Evolutionary conservation across 2,797 vertebrate genomes (phyloP).

Genomic region (Coccyzus lansbergi): DNA sequence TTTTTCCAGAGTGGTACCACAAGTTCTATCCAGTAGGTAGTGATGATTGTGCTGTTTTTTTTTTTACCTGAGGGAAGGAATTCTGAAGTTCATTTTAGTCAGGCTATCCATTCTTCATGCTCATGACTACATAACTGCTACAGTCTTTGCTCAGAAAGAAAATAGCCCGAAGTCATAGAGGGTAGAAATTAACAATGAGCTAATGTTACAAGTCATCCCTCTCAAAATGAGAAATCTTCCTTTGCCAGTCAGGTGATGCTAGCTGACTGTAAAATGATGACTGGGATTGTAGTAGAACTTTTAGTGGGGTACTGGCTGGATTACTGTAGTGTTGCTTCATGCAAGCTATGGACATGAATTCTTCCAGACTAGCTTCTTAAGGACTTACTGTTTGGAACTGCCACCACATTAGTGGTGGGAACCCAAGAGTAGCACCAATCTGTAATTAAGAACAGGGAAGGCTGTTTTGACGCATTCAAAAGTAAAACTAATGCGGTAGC

Average conservation of each 20-base stretch:
- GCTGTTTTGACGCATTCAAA: not conserved
- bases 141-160: not conserved
- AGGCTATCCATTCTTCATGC: not conserved
- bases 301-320: not conserved
- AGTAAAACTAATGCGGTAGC: not conserved
- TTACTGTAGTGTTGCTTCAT: not conserved
- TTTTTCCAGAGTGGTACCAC: not conserved
- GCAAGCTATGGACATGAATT: not conserved
- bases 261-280: not conserved
- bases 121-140: not conserved
- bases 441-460: not conserved
- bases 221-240: not conserved
- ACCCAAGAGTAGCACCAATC: not conserved
- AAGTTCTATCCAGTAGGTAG: not conserved
- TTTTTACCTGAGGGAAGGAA: constrained; percentile 1
- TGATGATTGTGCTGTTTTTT: not conserved
- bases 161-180: not conserved
- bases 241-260: not conserved
- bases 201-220: not conserved
- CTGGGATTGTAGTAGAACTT: not conserved
- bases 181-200: not conserved
- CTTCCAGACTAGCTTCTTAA: not conserved
- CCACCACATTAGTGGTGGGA: not conserved
- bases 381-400: not conserved
- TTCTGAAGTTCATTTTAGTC: not conserved